Evolutionary conservation across 2,113 vertebrate species (phyloP), one percentile per base, ranked within the genome.

Genomic region (Columba livia): DNA sequence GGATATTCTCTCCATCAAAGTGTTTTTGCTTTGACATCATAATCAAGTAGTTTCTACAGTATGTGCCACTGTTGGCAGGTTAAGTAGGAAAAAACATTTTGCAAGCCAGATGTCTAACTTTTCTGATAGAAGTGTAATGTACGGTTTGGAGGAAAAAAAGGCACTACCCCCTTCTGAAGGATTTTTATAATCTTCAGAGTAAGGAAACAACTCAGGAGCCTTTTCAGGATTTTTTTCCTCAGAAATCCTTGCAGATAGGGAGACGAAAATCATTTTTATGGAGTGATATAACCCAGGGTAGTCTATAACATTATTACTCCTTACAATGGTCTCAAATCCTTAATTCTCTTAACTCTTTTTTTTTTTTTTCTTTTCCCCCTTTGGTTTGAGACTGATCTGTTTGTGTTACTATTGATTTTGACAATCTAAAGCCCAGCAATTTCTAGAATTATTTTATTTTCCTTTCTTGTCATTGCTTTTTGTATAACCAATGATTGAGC

Each of bases 1-100:
- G 11, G 24, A 80, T 36, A 15, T 36, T 89, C 64, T 79, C 96
- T 86, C 74, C 31, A 84, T 61, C 29, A 25, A 86, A 96, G 42
- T 58, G 65, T 36, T 94, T 91, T 88, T 74, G 48, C 88, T 93
- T 93, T 92, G 71, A 88, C 89, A 93, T 85, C 88, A 88, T 58
- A 64, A 73, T 83, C 42, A 78, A 94, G 58, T 42, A 85, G 29
- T 80, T 90, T 78, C 81, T 88, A 51, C 53, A 86, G 29, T 48
- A 64, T 69, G 32, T 57, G 78, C 79, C 5, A 10, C 64, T 48
- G 32, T 28, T 91, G 60, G 75, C 72, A 84, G 56, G 56, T 89
- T 80, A 90, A 80, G 60, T 56, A 90, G 64, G 56, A 91, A 83
- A 78, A 50, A 91, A 82, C 28, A 70, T 82, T 94, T 51, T 89